Evolutionary conservation across 2,888 invertebrate species (phyloP), one percentile per base, ranked within the genome.

Genomic region (Drosophila ezoana): DNA sequence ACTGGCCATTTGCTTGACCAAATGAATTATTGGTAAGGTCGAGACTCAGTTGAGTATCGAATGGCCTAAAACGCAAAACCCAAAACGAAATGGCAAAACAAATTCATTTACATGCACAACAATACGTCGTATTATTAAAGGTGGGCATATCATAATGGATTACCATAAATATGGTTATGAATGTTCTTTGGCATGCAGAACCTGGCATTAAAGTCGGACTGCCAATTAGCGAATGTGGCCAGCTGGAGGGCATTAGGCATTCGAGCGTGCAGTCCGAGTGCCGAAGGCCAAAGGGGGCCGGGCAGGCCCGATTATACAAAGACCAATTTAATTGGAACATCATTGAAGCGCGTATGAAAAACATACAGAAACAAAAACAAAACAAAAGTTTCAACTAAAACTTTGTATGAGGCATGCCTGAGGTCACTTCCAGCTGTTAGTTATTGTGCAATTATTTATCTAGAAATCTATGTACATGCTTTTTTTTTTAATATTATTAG

Each of bases 321-420:
- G 44, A 64, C 52, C 49, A 80, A 77, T 72, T 72, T 81, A 87
- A 87, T 78, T 81, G 84, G 78, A 87, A 77, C 77, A 77, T 83
- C 81, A 77, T 64, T 74, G 77, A 63, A 53, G 52, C 74, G 66
- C 49, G 44, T 32, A 54, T 37, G 16, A 38, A 38, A 9, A 14
- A 37, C 23, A 20, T 5, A 23, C 6, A 28, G 8, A 8, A 8
- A 28, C 8, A 28, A 28, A 8, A 28, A 28, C 28, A 28, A 20
- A 43, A 37, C 49, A 37, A 32, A 20, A 65, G 11, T 33, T 32
- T 3, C 35, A 59, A 18, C 41, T 56, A 9, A 49, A 59, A 59
- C 54, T 54, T 49, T 59, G n/a, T 10, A 43, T 43, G 49, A 23
- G 14, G 32, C 32, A 20, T 23, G 18, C 45, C 53, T 40, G 33